Conservation (phyloP, 2,888 invertebrate genomes). For the Caenorhabditis macrosperma region DNA sequence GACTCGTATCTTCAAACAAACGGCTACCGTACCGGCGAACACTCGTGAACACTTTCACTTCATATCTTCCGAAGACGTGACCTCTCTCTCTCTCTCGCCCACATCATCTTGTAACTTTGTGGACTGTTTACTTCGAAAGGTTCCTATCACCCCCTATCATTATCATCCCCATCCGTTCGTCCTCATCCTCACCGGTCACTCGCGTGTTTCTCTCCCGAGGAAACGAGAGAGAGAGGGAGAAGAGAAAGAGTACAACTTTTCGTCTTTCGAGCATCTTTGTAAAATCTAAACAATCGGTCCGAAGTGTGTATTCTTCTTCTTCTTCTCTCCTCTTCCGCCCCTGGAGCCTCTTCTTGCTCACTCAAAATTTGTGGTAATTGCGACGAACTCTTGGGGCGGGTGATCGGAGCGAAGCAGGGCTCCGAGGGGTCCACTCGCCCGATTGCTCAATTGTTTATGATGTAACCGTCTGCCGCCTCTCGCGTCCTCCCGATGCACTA, state of each 20-base stretch:
- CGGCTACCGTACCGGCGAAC: not conserved
- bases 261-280: constrained; percentile 3
- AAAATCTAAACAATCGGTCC: constrained; percentile 43
- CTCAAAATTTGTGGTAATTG: constrained; percentile 53
- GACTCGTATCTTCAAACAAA: not conserved
- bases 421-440: not conserved
- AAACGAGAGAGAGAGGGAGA: constrained; percentile 2
- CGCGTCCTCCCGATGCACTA: constrained; percentile 37
- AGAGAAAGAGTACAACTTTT: constrained; percentile 32
- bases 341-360: not conserved
- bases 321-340: not conserved
- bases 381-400: constrained; percentile 49
- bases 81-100: constrained; percentile 8
- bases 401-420: constrained; percentile 3
- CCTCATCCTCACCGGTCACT: constrained; percentile 17
- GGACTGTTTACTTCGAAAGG: not conserved
- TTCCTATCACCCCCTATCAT: constrained; percentile 3
- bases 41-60: not conserved
- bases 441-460: constrained; percentile 61
- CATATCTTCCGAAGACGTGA: not conserved
- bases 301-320: too few relatives aligned
- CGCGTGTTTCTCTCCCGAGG: not conserved
- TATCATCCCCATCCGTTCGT: constrained; percentile 2
- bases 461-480: constrained; percentile 52
- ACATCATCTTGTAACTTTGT: not conserved